Conservation (phyloP, 2,797 vertebrate species). For the Microcaecilia unicolor region DNA sequence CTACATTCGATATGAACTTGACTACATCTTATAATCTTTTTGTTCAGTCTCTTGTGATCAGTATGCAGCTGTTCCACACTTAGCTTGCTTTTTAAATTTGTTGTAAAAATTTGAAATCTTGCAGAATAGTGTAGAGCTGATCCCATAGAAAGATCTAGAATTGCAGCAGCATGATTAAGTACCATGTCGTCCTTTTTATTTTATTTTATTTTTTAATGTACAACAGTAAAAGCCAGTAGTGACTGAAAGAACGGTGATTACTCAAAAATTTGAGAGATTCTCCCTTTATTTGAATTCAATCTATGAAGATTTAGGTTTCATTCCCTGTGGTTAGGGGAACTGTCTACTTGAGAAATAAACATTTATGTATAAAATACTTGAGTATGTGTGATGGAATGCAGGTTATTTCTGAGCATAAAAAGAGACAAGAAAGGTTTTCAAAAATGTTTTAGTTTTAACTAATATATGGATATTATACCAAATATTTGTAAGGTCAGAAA, state of each 20-base stretch:
- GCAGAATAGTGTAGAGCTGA: slow-evolving; percentile 47
- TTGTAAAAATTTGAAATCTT: slow-evolving; percentile 55
- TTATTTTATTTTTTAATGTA: slow-evolving; percentile 63
- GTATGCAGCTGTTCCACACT: slow-evolving; percentile 55
- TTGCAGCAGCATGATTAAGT: slow-evolving; percentile 64
- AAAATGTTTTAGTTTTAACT: too few relatives aligned
- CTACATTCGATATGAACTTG: slow-evolving; percentile 91
- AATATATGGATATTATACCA: too few relatives aligned
- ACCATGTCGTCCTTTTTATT: too few relatives aligned
- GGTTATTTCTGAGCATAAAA: too few relatives aligned
- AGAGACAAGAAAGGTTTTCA: too few relatives aligned
- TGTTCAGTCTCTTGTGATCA: slow-evolving; percentile 46
- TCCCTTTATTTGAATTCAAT: slow-evolving; percentile 57
- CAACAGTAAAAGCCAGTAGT: slow-evolving; percentile 59
- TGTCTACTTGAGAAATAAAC: slow-evolving; percentile 96
- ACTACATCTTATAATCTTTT: slow-evolving; percentile 83
- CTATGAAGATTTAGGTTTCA: slow-evolving; percentile 64
- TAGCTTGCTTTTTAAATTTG: slow-evolving; percentile 56
- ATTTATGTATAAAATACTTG: slow-evolving; percentile 91
- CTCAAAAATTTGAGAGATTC: slow-evolving; percentile 47
- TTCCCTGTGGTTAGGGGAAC: slow-evolving; percentile 79
- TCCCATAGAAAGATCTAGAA: slow-evolving; percentile 54
- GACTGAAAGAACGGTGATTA: slow-evolving; percentile 61
- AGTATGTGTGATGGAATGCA: too few relatives aligned
- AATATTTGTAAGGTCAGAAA: too few relatives aligned